Evolutionary conservation across 2,797 vertebrate genomes (phyloP).

Genomic region (Gallinago solitaria): DNA sequence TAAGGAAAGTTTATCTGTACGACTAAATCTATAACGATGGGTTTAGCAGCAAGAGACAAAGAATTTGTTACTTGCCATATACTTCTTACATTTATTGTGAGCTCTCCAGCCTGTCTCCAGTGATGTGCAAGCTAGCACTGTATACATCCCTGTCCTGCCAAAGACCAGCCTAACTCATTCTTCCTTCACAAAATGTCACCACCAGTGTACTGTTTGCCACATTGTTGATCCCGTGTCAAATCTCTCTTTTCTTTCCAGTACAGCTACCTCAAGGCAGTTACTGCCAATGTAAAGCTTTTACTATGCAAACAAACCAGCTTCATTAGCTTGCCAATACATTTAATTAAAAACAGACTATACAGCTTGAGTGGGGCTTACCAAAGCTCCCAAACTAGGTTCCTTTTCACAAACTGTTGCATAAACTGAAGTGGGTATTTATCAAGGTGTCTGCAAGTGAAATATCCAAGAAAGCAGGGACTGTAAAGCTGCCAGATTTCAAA

Average conservation of each 20-base stretch:
- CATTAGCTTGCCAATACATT: background rate
- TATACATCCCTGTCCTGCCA: background rate
- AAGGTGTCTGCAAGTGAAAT: background rate
- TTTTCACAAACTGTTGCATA: background rate
- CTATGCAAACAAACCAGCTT: background rate
- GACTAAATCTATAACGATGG: background rate
- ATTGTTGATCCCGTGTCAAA: background rate
- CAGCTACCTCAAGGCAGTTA: background rate
- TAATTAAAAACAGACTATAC: background rate
- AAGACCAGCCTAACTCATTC: background rate
- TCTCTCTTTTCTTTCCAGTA: background rate
- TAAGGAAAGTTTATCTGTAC: background rate
- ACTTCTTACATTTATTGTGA: background rate
- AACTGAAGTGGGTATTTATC: background rate
- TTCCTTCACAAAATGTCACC: background rate
- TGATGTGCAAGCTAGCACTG: background rate
- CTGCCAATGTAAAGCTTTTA: background rate
- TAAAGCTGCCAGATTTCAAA: conserved; percentile 14
- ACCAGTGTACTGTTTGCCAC: background rate
- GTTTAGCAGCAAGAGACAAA: background rate
- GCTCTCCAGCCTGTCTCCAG: background rate
- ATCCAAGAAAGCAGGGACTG: background rate
- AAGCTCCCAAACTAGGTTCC: background rate
- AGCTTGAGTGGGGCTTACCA: background rate
- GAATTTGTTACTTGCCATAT: background rate